phyloP scores from a whole-genome alignment of 2,113 vertebrate species.

The Caloenas nicobarica region DNA sequence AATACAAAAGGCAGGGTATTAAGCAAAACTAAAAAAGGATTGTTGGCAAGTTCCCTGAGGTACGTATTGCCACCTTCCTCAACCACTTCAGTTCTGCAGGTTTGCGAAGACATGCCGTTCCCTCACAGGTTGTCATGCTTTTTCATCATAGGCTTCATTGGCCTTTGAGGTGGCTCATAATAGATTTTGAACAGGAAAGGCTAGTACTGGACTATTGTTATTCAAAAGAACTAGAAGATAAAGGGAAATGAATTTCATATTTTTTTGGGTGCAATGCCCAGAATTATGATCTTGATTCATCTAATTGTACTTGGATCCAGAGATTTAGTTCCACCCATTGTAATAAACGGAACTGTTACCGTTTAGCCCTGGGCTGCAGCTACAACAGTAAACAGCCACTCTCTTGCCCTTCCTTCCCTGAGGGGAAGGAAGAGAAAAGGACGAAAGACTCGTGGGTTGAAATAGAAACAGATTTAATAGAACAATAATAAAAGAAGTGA shows the following conservation, averaged over 20 bases:
- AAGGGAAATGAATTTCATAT: background rate
- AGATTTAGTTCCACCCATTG: conserved; percentile 18
- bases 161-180: background rate
- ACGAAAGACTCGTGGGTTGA: too few species aligned
- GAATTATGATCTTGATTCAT: conserved; percentile 18
- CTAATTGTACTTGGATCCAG: conserved; percentile 20
- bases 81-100: background rate
- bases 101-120: background rate
- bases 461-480: too few species aligned
- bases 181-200: background rate
- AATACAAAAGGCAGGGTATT: background rate
- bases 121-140: background rate
- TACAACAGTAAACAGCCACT: too few species aligned
- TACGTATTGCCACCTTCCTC: background rate
- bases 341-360: conserved; percentile 7
- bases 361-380: too few species aligned
- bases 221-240: background rate
- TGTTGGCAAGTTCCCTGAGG: background rate
- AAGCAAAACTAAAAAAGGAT: background rate
- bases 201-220: background rate
- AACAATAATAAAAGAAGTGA: too few species aligned
- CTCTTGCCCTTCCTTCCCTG: too few species aligned
- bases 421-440: too few species aligned
- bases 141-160: background rate
- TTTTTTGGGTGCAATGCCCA: background rate